phyloP scores from a whole-genome alignment of 2,113 vertebrate genomes.

The Terrapene triunguis region DNA sequence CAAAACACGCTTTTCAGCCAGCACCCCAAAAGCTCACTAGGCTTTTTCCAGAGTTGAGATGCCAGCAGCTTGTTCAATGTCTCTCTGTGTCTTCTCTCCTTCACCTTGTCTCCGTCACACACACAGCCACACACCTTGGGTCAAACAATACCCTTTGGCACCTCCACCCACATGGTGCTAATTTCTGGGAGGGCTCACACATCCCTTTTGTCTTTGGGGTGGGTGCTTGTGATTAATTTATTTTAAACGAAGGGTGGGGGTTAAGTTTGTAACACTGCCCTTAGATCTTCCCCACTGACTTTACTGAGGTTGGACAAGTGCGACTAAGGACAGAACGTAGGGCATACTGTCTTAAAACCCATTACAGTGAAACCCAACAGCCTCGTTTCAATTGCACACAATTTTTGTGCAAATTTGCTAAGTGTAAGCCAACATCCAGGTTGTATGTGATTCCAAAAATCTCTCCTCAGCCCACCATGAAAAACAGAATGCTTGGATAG shows the following conservation, averaged over 20 bases:
- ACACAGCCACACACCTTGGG: too few relatives aligned
- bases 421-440: background rate
- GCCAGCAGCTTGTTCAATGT: background rate
- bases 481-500: background rate
- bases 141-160: background rate
- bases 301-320: background rate
- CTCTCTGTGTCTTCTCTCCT: background rate
- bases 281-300: background rate
- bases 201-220: background rate
- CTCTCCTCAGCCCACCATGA: background rate
- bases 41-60: background rate
- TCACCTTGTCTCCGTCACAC: background rate
- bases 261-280: background rate
- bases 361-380: background rate
- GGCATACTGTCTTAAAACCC: background rate
- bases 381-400: background rate
- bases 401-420: background rate
- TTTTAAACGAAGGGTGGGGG: background rate
- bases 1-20: background rate
- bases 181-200: background rate
- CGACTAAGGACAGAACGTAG: background rate
- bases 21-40: background rate
- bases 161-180: background rate
- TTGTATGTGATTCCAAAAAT: background rate
- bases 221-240: background rate